phyloP scores from a whole-genome alignment of 2,797 vertebrate genomes.

The Hoplostethus mediterraneus region DNA sequence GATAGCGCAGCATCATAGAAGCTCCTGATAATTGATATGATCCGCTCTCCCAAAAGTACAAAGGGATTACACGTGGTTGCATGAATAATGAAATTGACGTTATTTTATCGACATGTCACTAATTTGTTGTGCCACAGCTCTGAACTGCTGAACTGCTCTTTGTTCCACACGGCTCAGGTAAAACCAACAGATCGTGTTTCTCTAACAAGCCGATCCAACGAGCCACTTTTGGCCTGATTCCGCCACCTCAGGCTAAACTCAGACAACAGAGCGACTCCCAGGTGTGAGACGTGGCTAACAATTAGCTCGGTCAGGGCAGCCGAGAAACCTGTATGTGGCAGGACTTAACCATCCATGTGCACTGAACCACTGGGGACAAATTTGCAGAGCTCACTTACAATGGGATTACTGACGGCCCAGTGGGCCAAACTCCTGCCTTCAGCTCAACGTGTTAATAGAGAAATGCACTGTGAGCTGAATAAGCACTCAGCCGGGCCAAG shows the following conservation, averaged over 20 bases:
- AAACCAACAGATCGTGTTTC: slow-evolving; percentile 49
- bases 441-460: slow-evolving; percentile 39
- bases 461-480: slow-evolving; percentile 44
- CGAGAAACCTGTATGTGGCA: slow-evolving; percentile 35
- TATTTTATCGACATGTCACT: slow-evolving; percentile 72
- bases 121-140: slow-evolving; percentile 63
- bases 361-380: slow-evolving; percentile 27
- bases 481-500: slow-evolving; percentile 56
- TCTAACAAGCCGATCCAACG: slow-evolving; percentile 61
- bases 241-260: slow-evolving; percentile 30
- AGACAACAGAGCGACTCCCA: slow-evolving; percentile 17
- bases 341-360: slow-evolving; percentile 20
- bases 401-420: slow-evolving; percentile 52
- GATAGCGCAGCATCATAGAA: slow-evolving; percentile 61
- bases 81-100: slow-evolving; percentile 78
- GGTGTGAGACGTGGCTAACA: slow-evolving; percentile 12
- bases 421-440: slow-evolving; percentile 23
- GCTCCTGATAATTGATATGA: slow-evolving; percentile 71
- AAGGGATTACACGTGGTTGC: slow-evolving; percentile 75
- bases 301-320: slow-evolving; percentile 6
- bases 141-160: slow-evolving; percentile 37
- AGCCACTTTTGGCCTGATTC: slow-evolving; percentile 39
- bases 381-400: slow-evolving; percentile 66
- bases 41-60: slow-evolving; percentile 52
- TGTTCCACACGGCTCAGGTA: slow-evolving; percentile 49